Conservation (phyloP, 1,140 invertebrate species). For the Idris sp. region DNA sequence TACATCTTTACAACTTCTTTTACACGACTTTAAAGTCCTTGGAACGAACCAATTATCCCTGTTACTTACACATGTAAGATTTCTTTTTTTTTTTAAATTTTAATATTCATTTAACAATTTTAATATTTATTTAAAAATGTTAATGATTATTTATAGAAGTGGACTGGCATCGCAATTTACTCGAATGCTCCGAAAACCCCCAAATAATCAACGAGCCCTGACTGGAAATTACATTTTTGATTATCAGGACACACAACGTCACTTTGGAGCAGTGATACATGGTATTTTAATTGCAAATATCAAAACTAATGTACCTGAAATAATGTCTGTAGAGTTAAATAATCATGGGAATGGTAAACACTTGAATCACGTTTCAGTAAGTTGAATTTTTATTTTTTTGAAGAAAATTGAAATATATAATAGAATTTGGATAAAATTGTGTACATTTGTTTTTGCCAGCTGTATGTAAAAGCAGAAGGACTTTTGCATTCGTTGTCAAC, state of each 20-base stretch:
- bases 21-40: slow-evolving; percentile 85
- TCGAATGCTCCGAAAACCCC: slow-evolving; percentile 77
- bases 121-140: no score
- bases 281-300: slow-evolving; percentile 81
- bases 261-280: slow-evolving; percentile 81
- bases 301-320: slow-evolving; percentile 81
- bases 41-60: slow-evolving; percentile 82
- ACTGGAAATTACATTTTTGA: slow-evolving; percentile 84
- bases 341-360: slow-evolving; percentile 80
- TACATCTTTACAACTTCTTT: slow-evolving; percentile 85
- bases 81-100: background rate
- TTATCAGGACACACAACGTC: slow-evolving; percentile 80
- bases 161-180: slow-evolving; percentile 81
- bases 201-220: slow-evolving; percentile 77
- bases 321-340: slow-evolving; percentile 80
- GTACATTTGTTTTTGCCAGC: slow-evolving; percentile 72
- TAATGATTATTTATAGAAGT: slow-evolving; percentile 70
- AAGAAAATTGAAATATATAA: background rate
- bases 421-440: no score
- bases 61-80: slow-evolving; percentile 81
- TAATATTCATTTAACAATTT: background rate
- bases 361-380: slow-evolving; percentile 79
- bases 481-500: slow-evolving; percentile 71
- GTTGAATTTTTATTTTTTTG: slow-evolving; percentile 57
- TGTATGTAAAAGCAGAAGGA: slow-evolving; percentile 81